Percentiles rank a stretch among this genome's conserved stretches.
Conservation (phyloP, 2,113 vertebrate genomes). For the Ailuropoda melanoleuca region DNA sequence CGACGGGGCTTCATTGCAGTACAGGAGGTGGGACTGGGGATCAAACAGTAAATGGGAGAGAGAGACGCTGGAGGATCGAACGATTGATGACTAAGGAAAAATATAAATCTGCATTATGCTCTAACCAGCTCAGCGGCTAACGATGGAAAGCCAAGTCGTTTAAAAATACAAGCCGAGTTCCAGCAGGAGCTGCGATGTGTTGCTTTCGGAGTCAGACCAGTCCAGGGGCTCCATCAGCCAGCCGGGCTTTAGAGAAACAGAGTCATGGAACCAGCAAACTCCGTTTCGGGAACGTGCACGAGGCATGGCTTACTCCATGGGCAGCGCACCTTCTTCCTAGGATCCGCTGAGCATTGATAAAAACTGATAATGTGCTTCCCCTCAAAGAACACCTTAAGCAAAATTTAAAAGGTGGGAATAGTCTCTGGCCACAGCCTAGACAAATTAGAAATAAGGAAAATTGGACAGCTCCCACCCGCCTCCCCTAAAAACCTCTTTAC, state of each 20-base stretch:
- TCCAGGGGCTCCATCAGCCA: not conserved
- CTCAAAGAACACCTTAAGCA: not conserved
- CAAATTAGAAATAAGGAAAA: not conserved
- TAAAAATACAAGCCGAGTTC: not conserved
- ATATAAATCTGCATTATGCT: not conserved
- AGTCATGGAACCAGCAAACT: not conserved
- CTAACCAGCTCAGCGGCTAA: not conserved
- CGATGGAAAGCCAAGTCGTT: not conserved
- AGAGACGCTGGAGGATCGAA: not conserved
- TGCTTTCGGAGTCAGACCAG: not conserved
- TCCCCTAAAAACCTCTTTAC: not conserved
- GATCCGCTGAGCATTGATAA: not conserved
- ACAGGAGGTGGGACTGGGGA: not conserved
- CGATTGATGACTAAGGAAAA: not conserved
- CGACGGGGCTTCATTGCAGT: not conserved
- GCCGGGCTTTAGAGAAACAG: not conserved
- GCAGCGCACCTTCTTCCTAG: not conserved
- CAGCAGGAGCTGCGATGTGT: rapidly evolving
- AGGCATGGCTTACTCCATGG: too few relatives aligned
- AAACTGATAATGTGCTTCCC: not conserved
- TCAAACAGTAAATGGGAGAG: rapidly evolving
- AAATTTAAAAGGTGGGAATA: not conserved
- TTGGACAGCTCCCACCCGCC: not conserved
- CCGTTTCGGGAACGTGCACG: rapidly evolving
- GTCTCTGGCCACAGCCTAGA: not conserved